phyloP scores from a whole-genome alignment of 2,888 invertebrate genomes.

The Apamea monoglypha region DNA sequence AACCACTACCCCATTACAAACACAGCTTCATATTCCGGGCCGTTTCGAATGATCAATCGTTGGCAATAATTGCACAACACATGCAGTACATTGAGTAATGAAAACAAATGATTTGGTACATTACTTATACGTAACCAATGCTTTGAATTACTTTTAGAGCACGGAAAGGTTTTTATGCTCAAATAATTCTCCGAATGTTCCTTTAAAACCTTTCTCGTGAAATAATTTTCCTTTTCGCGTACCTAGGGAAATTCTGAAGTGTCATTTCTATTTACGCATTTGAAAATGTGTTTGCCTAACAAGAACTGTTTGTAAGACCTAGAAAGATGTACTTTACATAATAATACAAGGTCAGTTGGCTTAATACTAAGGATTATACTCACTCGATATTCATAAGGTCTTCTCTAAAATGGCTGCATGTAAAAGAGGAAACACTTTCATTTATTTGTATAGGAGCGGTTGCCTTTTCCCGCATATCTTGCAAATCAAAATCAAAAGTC shows the following conservation, averaged over 20 bases:
- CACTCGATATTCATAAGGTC: constrained; percentile 84
- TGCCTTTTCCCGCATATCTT: background rate
- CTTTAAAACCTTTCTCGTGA: background rate
- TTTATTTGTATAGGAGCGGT: constrained; percentile 32
- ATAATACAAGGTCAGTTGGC: constrained; percentile 16
- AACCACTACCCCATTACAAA: background rate
- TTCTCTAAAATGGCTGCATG: constrained; percentile 87
- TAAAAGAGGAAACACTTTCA: constrained; percentile 65
- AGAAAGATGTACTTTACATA: constrained; percentile 11
- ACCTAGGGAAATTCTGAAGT: background rate
- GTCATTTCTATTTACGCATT: background rate
- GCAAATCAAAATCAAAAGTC: too few relatives aligned
- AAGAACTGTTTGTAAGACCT: constrained; percentile 3
- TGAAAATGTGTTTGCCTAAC: constrained; percentile 13
- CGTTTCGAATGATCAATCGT: background rate
- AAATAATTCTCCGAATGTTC: constrained; percentile 2
- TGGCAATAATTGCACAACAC: background rate
- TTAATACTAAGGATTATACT: constrained; percentile 71
- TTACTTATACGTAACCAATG: background rate
- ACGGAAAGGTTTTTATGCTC: background rate
- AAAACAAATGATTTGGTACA: background rate
- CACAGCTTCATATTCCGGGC: background rate
- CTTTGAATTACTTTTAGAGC: background rate
- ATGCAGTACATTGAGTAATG: constrained; percentile 1
- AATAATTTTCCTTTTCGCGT: background rate